A percentile compares a stretch with the other conserved stretches of the same genome.
These are phyloP conservation scores for Erannis defoliaria DNA, from an alignment of 2,888 invertebrate genomes.

Conservation along the genomic window DNA sequence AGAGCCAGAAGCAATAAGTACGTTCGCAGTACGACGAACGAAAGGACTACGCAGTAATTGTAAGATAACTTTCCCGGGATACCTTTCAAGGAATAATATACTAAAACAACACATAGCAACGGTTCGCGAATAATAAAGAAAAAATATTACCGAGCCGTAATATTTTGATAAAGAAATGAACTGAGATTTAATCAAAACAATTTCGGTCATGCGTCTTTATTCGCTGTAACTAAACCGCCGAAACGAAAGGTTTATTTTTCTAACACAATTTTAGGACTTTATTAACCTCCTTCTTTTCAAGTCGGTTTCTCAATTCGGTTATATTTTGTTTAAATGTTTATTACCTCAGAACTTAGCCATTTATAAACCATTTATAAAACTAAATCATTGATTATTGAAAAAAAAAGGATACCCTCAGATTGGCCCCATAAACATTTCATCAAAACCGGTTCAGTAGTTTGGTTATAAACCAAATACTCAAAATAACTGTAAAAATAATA, in stretches of 20 bases:
- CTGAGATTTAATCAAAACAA: slow-evolving; percentile 10
- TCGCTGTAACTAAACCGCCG: too few relatives aligned
- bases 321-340: too few relatives aligned
- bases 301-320: too few relatives aligned
- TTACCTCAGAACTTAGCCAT: too few relatives aligned
- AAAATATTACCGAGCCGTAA: slow-evolving; percentile 1
- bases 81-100: slow-evolving; percentile 13
- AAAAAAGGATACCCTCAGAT: too few relatives aligned
- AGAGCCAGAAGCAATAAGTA: not conserved
- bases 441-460: too few relatives aligned
- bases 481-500: too few relatives aligned
- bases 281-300: too few relatives aligned
- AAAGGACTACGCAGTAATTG: slow-evolving; percentile 7
- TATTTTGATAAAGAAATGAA: slow-evolving; percentile 16
- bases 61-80: slow-evolving; percentile 22
- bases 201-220: not conserved
- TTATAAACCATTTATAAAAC: too few relatives aligned
- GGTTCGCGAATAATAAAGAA: slow-evolving; percentile 2
- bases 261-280: not conserved
- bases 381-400: too few relatives aligned
- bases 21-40: not conserved
- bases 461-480: too few relatives aligned
- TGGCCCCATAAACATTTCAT: too few relatives aligned
- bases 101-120: slow-evolving; percentile 17
- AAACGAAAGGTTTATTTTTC: not conserved